Evolutionary conservation across 2,888 invertebrate genomes (phyloP).

Genomic region (Strigamia crassipes): DNA sequence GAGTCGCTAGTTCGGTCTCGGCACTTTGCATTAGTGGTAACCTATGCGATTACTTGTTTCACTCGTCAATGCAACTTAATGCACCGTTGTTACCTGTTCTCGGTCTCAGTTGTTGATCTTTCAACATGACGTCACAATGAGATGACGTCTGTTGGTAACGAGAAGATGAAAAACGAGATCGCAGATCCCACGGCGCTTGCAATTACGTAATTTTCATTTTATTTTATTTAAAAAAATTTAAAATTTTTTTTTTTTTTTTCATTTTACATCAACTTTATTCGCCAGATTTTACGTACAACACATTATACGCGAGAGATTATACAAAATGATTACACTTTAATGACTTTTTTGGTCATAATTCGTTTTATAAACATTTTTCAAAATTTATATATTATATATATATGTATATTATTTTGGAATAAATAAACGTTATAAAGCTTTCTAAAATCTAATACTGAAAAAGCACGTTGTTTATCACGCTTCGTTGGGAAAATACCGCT

Average conservation of each 20-base stretch:
- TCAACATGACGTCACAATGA: conserved; percentile 9
- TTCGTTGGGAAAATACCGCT: conserved; percentile 60
- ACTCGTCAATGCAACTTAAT: not conserved
- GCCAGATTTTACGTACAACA: too few species aligned
- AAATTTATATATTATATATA: not conserved
- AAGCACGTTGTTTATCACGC: not conserved
- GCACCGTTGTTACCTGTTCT: conserved; percentile 26
- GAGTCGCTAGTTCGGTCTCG: not conserved
- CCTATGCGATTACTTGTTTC: conserved; percentile 11
- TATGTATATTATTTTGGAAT: not conserved
- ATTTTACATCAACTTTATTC: not conserved
- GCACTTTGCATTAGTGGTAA: not conserved
- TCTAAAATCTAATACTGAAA: not conserved
- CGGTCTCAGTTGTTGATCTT: conserved; percentile 13
- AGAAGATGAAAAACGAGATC: conserved; percentile 30
- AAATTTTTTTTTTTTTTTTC: not conserved
- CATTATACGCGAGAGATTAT: not conserved
- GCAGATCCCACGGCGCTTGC: conserved; percentile 3
- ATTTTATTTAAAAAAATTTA: not conserved
- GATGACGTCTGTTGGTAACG: conserved; percentile 12
- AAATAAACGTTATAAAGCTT: not conserved
- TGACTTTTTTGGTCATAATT: not conserved
- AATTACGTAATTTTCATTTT: not conserved
- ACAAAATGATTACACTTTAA: not conserved
- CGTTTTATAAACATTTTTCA: not conserved